Conservation (phyloP, 2,888 invertebrate genomes). For the Cactoblastis cactorum region DNA sequence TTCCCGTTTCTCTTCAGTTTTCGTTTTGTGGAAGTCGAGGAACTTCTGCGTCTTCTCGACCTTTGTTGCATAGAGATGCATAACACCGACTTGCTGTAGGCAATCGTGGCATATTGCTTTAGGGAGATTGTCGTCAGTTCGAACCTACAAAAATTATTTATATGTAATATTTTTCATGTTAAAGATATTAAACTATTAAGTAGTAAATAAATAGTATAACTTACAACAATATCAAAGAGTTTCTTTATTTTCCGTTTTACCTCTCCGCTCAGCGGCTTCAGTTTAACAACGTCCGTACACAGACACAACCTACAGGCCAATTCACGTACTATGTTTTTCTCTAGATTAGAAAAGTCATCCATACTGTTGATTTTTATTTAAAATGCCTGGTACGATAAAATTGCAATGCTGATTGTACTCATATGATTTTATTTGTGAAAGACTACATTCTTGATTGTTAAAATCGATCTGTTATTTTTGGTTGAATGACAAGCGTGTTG, state of each 20-base stretch:
- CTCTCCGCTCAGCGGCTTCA: conserved; percentile 66
- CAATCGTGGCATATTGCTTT: conserved; percentile 76
- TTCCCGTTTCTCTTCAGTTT: conserved; percentile 46
- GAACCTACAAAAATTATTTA: conserved; percentile 40
- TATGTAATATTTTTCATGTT: neutral
- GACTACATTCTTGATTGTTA: conserved; percentile 24
- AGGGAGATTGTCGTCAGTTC: conserved; percentile 61
- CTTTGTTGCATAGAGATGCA: conserved; percentile 63
- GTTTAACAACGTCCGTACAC: conserved; percentile 66
- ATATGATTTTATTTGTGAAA: conserved; percentile 38
- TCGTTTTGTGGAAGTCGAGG: conserved; percentile 59
- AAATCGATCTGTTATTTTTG: conserved; percentile 47
- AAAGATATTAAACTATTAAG: neutral
- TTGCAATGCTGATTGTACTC: conserved; percentile 25
- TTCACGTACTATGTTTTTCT: conserved; percentile 69
- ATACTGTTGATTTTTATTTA: conserved; percentile 43
- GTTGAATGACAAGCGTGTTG: conserved; percentile 31
- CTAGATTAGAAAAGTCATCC: conserved; percentile 65
- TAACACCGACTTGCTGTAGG: conserved; percentile 58
- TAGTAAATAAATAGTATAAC: no score
- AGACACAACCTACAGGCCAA: conserved; percentile 69
- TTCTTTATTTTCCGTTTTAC: conserved; percentile 64
- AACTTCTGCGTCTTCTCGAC: conserved; percentile 72
- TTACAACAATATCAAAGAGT: conserved; percentile 63
- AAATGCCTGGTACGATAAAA: conserved; percentile 24